Conservation (phyloP, 2,888 invertebrate genomes). For the Cephus rjabovi region DNA sequence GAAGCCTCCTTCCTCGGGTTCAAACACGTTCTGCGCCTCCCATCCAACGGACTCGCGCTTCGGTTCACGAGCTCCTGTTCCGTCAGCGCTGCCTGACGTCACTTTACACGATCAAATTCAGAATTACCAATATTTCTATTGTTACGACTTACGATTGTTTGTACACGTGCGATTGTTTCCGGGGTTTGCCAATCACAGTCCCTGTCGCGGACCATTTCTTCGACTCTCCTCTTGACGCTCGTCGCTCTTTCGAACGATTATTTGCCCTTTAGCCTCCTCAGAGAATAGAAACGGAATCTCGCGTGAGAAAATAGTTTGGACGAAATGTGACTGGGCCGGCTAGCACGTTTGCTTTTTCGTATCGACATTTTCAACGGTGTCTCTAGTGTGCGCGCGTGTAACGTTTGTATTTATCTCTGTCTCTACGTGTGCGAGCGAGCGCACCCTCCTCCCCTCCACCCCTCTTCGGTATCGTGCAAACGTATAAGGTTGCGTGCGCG, state of each 20-base stretch:
- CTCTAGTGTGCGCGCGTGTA: slow-evolving; percentile 26
- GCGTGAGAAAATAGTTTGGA: neutral
- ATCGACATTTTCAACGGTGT: slow-evolving; percentile 63
- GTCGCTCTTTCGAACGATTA: too few species aligned
- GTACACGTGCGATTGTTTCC: neutral
- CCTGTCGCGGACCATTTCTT: too few species aligned
- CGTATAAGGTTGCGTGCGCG: neutral
- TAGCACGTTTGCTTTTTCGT: slow-evolving; percentile 60
- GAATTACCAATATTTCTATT: neutral
- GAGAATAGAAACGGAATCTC: neutral
- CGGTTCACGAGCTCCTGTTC: too few species aligned
- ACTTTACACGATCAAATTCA: neutral
- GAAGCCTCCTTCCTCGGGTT: neutral
- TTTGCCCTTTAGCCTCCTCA: neutral
- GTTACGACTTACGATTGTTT: too few species aligned
- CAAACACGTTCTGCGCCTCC: too few species aligned
- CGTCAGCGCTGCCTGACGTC: too few species aligned
- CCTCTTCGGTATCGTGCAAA: neutral
- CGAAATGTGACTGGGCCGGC: slow-evolving; percentile 15
- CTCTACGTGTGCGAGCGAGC: slow-evolving; percentile 26
- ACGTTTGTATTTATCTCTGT: slow-evolving; percentile 15
- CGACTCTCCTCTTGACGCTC: too few species aligned
- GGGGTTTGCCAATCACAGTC: neutral
- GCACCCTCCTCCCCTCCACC: too few species aligned
- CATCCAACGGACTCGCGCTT: too few species aligned